phyloP scores from a whole-genome alignment of 2,888 invertebrate genomes.

The Ecdyonurus torrentis region DNA sequence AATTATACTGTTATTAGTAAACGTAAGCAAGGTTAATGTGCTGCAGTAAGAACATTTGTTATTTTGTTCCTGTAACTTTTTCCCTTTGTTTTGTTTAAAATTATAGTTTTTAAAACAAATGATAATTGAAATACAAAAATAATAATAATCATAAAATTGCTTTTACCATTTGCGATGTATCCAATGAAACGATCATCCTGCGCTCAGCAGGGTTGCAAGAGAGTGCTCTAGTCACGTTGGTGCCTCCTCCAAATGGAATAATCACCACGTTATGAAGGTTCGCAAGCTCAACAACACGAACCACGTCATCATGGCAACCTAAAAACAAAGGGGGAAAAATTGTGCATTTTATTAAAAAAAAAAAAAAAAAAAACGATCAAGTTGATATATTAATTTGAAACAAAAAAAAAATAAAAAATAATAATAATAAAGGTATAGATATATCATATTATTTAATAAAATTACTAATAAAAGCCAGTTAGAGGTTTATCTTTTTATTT shows the following conservation, averaged over 20 bases:
- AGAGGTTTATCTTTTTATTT: background rate
- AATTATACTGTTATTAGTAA: no score
- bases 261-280: slow-evolving; percentile 30
- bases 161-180: slow-evolving; percentile 36
- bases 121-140: background rate
- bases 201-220: slow-evolving; percentile 31
- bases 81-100: background rate
- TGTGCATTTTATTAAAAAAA: background rate
- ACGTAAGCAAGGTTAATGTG: no score
- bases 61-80: no score
- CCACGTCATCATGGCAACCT: slow-evolving; percentile 30
- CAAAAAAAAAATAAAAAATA: no score
- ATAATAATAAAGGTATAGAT: no score
- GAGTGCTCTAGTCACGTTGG: slow-evolving; percentile 33
- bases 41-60: no score
- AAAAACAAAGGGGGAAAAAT: slow-evolving; percentile 7
- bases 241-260: slow-evolving; percentile 39
- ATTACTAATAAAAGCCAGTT: no score
- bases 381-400: no score
- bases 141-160: background rate
- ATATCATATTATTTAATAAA: no score
- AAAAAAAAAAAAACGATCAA: background rate
- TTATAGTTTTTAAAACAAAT: background rate
- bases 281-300: slow-evolving; percentile 30
- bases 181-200: slow-evolving; percentile 37